Percentiles rank a stretch among this genome's conserved stretches.
phyloP scores from a whole-genome alignment of 2,888 invertebrate genomes.

The Linnaemya tessellans region DNA sequence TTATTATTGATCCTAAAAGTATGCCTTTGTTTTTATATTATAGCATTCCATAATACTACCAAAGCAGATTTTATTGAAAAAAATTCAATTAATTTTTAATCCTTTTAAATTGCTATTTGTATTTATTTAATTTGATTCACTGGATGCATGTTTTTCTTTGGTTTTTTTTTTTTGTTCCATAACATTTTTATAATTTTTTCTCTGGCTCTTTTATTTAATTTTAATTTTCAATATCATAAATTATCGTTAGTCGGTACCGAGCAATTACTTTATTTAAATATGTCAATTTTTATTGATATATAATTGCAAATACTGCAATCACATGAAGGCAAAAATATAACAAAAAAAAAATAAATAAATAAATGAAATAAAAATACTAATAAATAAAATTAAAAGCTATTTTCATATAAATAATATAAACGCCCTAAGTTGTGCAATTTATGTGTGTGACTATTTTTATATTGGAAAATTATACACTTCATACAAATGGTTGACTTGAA shows the following conservation, averaged over 20 bases:
- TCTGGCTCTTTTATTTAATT: constrained; percentile 31
- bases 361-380: background rate
- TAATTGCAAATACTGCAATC: constrained; percentile 56
- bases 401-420: constrained; percentile 35
- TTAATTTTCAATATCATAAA: constrained; percentile 61
- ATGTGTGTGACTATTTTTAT: constrained; percentile 29
- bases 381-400: constrained; percentile 56
- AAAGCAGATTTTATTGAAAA: constrained; percentile 1
- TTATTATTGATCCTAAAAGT: constrained; percentile 56
- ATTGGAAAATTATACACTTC: constrained; percentile 30
- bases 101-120: constrained; percentile 66
- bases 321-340: background rate
- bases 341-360: background rate
- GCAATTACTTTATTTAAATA: constrained; percentile 66
- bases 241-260: constrained; percentile 40
- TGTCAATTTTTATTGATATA: constrained; percentile 63
- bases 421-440: constrained; percentile 64
- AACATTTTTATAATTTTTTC: constrained; percentile 19
- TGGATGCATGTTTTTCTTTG: background rate
- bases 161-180: background rate
- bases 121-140: constrained; percentile 69
- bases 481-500: constrained; percentile 5
- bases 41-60: background rate
- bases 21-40: constrained; percentile 31
- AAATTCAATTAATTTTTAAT: constrained; percentile 70